Evolutionary conservation across 2,113 vertebrate species (phyloP).

Genomic region (Chunga burmeisteri): DNA sequence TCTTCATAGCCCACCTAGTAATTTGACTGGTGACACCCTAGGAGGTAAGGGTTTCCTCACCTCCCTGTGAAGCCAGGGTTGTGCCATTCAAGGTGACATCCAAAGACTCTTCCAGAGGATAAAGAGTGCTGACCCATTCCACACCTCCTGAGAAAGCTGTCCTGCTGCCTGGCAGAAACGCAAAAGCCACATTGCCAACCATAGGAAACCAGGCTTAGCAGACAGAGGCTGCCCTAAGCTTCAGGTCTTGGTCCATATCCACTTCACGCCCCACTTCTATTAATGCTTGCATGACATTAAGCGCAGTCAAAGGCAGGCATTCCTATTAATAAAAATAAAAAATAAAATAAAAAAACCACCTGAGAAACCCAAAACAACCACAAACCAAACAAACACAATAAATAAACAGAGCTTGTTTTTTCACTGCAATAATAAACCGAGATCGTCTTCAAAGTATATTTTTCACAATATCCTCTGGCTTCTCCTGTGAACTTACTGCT

Average conservation of each 20-base stretch:
- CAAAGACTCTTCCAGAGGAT: not conserved
- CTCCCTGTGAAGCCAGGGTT: not conserved
- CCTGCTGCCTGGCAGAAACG: not conserved
- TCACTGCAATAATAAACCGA: not conserved
- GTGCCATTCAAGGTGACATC: not conserved
- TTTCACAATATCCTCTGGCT: not conserved
- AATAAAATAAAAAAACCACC: not conserved
- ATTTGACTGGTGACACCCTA: not conserved
- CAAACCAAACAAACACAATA: not conserved
- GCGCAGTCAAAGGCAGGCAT: not conserved
- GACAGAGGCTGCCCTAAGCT: not conserved
- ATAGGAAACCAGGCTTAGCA: rapidly evolving
- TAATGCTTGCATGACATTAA: not conserved
- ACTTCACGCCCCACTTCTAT: not conserved
- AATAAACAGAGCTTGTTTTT: not conserved
- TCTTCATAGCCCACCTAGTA: not conserved
- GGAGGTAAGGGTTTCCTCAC: not conserved
- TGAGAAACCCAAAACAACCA: not conserved
- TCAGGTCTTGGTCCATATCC: not conserved
- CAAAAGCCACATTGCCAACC: not conserved
- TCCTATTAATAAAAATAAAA: not conserved
- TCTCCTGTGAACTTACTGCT: not conserved
- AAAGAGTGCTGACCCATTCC: not conserved
- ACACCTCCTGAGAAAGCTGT: not conserved
- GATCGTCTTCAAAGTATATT: not conserved